A percentile compares a stretch with the other conserved stretches of the same genome.
Evolutionary conservation across 1,140 invertebrate species (phyloP).

Genomic region (Brachionus paranguensis): DNA sequence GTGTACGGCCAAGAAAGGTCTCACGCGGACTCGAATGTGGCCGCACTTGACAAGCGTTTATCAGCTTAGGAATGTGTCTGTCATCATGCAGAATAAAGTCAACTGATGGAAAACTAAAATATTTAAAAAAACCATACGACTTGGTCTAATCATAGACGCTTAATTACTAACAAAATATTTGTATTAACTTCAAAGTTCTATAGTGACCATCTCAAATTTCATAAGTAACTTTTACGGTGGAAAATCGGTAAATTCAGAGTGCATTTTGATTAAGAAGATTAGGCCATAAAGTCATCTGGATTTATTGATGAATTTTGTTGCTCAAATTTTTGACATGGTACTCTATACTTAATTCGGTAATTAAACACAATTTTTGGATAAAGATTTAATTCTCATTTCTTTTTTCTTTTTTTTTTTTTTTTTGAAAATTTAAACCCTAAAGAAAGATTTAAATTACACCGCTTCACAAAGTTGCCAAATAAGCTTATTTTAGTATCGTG

Average conservation of each 20-base stretch:
- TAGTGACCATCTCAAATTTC: not conserved
- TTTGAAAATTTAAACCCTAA: not conserved
- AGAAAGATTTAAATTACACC: not conserved
- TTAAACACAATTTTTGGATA: constrained; percentile 7
- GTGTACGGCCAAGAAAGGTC: not conserved
- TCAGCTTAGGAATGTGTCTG: not conserved
- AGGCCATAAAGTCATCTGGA: not conserved
- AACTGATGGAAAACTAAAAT: constrained; percentile 7
- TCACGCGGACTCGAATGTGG: not conserved
- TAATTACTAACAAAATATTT: constrained; percentile 13
- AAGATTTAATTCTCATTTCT: not conserved
- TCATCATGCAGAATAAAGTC: not conserved
- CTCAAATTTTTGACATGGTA: not conserved
- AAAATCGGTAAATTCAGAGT: not conserved
- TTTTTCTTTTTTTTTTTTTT: not conserved
- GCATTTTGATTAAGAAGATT: not conserved
- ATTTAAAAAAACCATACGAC: constrained; percentile 7
- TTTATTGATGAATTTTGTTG: not conserved
- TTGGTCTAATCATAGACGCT: not conserved
- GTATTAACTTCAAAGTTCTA: not conserved
- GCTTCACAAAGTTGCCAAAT: not conserved
- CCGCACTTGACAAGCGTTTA: not conserved
- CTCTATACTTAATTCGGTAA: not conserved
- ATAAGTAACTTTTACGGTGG: not conserved
- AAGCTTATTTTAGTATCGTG: not conserved